Conservation (phyloP, 2,113 vertebrate species). For the Gopherus evgoodei region DNA sequence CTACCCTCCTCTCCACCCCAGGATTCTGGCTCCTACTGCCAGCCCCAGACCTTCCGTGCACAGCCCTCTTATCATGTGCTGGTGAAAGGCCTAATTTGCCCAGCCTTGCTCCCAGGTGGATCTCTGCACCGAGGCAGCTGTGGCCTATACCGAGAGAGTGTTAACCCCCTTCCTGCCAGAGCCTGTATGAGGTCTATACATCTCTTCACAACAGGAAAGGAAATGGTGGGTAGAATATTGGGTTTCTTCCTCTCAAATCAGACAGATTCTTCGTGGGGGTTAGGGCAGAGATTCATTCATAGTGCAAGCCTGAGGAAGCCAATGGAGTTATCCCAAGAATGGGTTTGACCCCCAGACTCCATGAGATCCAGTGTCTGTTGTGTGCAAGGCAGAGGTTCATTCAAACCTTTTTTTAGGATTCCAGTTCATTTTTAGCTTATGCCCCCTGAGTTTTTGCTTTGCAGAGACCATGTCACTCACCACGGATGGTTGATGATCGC, state of each 20-base stretch:
- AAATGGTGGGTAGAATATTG: not conserved
- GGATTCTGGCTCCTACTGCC: accelerated
- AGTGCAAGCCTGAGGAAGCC: not conserved
- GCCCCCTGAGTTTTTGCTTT: not conserved
- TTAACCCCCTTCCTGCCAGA: not conserved
- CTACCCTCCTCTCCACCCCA: accelerated
- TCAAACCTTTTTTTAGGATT: not conserved
- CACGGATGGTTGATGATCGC: no score
- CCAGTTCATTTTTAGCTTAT: not conserved
- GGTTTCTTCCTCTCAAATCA: not conserved
- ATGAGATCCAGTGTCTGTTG: not conserved
- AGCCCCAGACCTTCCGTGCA: accelerated
- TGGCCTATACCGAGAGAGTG: not conserved
- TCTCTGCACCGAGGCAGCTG: not conserved
- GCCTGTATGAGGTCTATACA: not conserved
- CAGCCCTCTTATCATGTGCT: not conserved
- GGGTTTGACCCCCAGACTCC: not conserved
- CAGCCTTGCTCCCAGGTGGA: not conserved
- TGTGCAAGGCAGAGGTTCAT: not conserved
- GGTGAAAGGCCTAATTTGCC: not conserved
- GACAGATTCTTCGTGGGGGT: not conserved
- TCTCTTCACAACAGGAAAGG: not conserved
- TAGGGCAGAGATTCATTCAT: not conserved
- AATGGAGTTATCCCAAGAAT: not conserved
- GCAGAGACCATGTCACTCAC: not conserved